Evolutionary conservation across 2,797 vertebrate species (phyloP).

Genomic region (Cichlasoma orientale): DNA sequence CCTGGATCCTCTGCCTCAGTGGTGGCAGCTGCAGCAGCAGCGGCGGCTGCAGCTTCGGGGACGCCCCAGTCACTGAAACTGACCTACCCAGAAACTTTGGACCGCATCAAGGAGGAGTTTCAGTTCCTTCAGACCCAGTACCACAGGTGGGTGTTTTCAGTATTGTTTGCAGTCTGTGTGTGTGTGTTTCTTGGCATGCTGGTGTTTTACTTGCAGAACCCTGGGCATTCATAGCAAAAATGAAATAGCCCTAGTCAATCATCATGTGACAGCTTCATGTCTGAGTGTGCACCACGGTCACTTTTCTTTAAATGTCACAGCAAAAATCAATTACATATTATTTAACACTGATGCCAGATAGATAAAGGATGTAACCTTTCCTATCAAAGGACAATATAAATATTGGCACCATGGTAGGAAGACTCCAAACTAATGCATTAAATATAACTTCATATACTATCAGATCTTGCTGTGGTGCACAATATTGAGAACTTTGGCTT

Average conservation of each 20-base stretch:
- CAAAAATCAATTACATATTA: not conserved
- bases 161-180: not conserved
- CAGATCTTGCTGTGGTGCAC: too few relatives aligned
- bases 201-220: not conserved
- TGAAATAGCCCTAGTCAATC: not conserved
- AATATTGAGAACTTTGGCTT: not conserved
- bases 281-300: not conserved
- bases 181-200: not conserved
- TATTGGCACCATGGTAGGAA: not conserved
- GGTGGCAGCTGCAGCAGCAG: slow-evolving; percentile 79
- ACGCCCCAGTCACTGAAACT: slow-evolving; percentile 89
- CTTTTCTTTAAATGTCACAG: not conserved
- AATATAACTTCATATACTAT: not conserved
- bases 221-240: not conserved
- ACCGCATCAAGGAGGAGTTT: slow-evolving; percentile 94
- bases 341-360: not conserved
- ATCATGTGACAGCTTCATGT: not conserved
- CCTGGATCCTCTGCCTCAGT: slow-evolving; percentile 83
- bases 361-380: not conserved
- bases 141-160: slow-evolving; percentile 81
- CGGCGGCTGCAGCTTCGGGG: slow-evolving; percentile 83
- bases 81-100: slow-evolving; percentile 91
- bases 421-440: not conserved
- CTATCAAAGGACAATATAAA: not conserved
- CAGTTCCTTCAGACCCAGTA: slow-evolving; percentile 95